Conservation (phyloP, 2,888 invertebrate genomes). For the Hirtodrosophila alboralis region DNA sequence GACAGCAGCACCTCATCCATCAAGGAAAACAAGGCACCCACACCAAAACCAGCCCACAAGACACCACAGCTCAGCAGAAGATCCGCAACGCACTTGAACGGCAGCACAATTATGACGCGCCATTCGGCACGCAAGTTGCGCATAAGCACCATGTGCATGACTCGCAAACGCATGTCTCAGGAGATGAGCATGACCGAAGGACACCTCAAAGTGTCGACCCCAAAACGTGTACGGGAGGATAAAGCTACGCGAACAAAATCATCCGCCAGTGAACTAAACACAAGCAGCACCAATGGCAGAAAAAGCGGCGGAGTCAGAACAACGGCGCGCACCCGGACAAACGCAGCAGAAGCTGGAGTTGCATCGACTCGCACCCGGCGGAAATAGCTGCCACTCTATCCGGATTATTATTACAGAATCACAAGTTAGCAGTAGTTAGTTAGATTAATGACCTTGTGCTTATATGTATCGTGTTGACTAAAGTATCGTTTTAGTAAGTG, state of each 20-base stretch:
- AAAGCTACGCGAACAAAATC: conserved; percentile 7
- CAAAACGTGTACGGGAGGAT: conserved; percentile 52
- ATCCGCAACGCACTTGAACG: neutral
- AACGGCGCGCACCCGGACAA: conserved; percentile 4
- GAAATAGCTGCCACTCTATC: conserved; percentile 12
- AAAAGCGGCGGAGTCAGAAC: neutral
- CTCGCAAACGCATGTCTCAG: conserved; percentile 77
- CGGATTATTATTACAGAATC: neutral
- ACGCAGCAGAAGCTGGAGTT: conserved; percentile 1
- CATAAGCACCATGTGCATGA: conserved; percentile 65
- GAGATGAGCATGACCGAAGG: conserved; percentile 65
- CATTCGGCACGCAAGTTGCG: conserved; percentile 65
- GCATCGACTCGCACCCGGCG: conserved; percentile 21
- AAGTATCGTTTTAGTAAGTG: conserved; percentile 20
- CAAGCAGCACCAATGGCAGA: conserved; percentile 11
- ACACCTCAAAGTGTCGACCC: conserved; percentile 49
- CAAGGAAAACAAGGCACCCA: conserved; percentile 59
- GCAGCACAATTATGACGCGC: conserved; percentile 63
- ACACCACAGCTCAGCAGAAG: conserved; percentile 10
- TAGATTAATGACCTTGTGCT: conserved; percentile 12
- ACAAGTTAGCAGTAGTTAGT: conserved; percentile 14
- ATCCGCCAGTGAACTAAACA: conserved; percentile 5
- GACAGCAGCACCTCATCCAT: conserved; percentile 61
- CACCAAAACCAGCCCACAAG: neutral
- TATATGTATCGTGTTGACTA: conserved; percentile 20